These are phyloP conservation scores for Tetragnatha versicolor DNA, from an alignment of 1,140 invertebrate species.

Conservation along the genomic window DNA sequence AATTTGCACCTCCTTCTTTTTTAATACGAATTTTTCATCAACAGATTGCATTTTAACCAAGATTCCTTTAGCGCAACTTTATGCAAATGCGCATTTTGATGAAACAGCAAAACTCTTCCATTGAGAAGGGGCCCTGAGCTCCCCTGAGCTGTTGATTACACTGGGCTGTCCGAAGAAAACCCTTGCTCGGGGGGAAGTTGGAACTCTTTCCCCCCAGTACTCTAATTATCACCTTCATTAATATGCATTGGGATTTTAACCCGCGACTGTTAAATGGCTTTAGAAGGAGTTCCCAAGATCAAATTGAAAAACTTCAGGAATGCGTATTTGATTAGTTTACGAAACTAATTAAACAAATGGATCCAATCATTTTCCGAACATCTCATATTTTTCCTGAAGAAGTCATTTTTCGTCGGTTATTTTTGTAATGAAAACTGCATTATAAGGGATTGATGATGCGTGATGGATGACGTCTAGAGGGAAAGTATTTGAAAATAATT, in stretches of 20 bases:
- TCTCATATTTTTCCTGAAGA: not conserved
- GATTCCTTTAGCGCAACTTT: too few relatives aligned
- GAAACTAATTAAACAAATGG: slow-evolving; percentile 50
- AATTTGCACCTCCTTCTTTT: too few relatives aligned
- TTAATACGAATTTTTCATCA: too few relatives aligned
- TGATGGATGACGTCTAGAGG: not conserved
- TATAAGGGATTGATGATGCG: too few relatives aligned
- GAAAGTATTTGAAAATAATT: not conserved
- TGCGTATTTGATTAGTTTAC: slow-evolving; percentile 52
- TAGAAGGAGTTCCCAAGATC: slow-evolving; percentile 15
- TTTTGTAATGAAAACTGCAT: slow-evolving; percentile 11
- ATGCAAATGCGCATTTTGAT: too few relatives aligned
- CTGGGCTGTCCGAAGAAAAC: not conserved
- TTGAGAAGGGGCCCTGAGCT: too few relatives aligned
- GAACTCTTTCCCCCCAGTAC: slow-evolving; percentile 28
- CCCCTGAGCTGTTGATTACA: not conserved
- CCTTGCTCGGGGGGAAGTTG: not conserved
- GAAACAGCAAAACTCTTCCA: too few relatives aligned
- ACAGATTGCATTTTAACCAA: too few relatives aligned
- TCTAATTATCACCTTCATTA: slow-evolving; percentile 48
- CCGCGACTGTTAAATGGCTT: slow-evolving; percentile 10
- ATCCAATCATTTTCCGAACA: slow-evolving; percentile 10
- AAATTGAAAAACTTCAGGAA: slow-evolving; percentile 52
- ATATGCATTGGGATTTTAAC: slow-evolving; percentile 53
- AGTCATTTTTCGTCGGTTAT: slow-evolving; percentile 11